These are phyloP conservation scores for Brachystomella parvula DNA, from an alignment of 1,140 invertebrate genomes.

Conservation along the genomic window DNA sequence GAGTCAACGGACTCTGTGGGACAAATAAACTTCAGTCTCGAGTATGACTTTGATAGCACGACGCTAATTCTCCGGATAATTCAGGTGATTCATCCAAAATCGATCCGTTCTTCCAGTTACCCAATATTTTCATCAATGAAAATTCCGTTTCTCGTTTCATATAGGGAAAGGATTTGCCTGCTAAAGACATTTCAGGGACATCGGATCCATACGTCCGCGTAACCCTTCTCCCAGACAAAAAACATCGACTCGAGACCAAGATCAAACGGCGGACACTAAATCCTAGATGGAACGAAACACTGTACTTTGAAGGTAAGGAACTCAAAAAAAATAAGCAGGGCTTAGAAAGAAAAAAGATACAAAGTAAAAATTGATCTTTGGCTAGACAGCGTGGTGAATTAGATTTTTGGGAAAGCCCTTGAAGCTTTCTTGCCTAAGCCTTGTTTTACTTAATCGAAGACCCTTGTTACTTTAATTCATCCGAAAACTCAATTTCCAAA, in stretches of 20 bases:
- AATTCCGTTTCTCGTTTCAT: constrained; percentile 36
- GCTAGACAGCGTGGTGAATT: too few species aligned
- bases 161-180: constrained; percentile 84
- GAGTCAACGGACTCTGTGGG: constrained; percentile 82
- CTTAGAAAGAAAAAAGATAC: neutral
- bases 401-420: too few species aligned
- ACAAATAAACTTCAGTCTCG: constrained; percentile 88
- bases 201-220: constrained; percentile 88
- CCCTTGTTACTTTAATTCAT: too few species aligned
- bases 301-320: constrained; percentile 86
- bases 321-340: neutral
- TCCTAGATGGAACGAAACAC: constrained; percentile 95
- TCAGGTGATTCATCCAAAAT: constrained; percentile 56
- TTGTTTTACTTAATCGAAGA: too few species aligned
- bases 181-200: constrained; percentile 88
- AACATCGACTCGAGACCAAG: constrained; percentile 91
- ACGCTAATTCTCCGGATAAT: constrained; percentile 84
- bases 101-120: too few species aligned
- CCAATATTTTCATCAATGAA: too few species aligned
- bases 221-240: constrained; percentile 89
- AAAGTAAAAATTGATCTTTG: neutral
- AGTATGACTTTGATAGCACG: constrained; percentile 91
- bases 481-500: too few species aligned
- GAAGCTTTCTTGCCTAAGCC: too few species aligned
- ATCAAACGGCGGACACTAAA: constrained; percentile 91